Base-by-base conservation (phyloP, 2,888 invertebrate species). In the Therioaphis trifolii region DNA sequence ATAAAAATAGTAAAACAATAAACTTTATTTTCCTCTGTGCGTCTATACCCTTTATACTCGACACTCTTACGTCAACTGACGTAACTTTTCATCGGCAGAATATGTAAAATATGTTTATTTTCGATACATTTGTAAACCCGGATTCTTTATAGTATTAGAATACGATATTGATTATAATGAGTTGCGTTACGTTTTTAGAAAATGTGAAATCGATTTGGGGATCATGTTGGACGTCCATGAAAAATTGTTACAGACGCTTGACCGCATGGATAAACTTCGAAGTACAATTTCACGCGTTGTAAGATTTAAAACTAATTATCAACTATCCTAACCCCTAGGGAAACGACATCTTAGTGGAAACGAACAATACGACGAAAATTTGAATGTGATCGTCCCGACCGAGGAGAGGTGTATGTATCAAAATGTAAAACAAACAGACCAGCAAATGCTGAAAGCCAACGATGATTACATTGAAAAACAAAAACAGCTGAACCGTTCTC, bases 281-380 rank as follows among this genome's bases (percentile, higher is more conserved):
- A 43, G 79, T 79, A 78, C 35, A 43, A 75, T 75, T 58, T 58
- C 58, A 58, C 40, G 58, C 58, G n/a, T 52, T 74, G 27, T 35
- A 55, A 55, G 52, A n/a, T 52, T 72, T 52, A 72, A 72, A 72
- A 72, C 29, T 72, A 72, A 72, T 72, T 52, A 72, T 52, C n/a
- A 72, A 52, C 29, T 72, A 72, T 72, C 40, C 4, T 49, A 24
- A 72, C 52, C 72, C 46, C 5, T 14, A 58, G 61, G 76, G 46
- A 27, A 27, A 61, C 61, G 46, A 0, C 61, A 46, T n/a, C 27
- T 46, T 12, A 3, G 14, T 27, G 46, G 68, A 15, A 27, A 40
- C 52, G 79, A 79, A 27, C 40, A 7, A 15, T 79, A 69, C 43
- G 69, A 71, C 27, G 43, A 12, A 14, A 27, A 69, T 27, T 27